Evolutionary conservation across 2,888 invertebrate genomes (phyloP).

Genomic region (Pyrrhosoma nymphula): DNA sequence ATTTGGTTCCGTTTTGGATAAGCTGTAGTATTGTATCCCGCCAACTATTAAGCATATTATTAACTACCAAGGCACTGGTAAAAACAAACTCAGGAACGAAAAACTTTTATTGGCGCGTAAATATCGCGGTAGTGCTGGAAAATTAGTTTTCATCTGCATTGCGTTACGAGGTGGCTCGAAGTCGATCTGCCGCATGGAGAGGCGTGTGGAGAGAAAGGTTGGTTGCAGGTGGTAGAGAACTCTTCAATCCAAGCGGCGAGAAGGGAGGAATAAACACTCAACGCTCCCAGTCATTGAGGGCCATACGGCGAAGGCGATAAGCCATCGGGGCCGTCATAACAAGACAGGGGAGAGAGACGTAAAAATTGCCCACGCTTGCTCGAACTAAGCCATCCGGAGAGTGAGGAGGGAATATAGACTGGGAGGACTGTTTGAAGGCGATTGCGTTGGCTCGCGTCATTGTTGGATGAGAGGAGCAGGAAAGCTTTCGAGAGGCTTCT

Average conservation of each 20-base stretch:
- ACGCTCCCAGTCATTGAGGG: neutral
- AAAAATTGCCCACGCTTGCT: neutral
- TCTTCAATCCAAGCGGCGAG: neutral
- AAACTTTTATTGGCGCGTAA: too few species aligned
- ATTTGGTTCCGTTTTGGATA: too few species aligned
- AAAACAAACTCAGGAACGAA: too few species aligned
- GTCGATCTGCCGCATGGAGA: too few species aligned
- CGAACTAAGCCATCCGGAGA: neutral
- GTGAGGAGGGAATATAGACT: neutral
- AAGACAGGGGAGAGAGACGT: neutral
- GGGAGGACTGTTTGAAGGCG: neutral
- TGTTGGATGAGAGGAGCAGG: neutral
- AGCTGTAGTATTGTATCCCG: too few species aligned
- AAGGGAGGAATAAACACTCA: neutral
- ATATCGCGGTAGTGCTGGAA: too few species aligned
- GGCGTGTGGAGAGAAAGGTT: too few species aligned
- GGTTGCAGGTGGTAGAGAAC: too few species aligned
- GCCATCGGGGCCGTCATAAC: slow-evolving; percentile 12
- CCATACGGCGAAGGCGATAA: neutral
- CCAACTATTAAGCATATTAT: too few species aligned
- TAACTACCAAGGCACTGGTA: too few species aligned
- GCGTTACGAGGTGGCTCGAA: too few species aligned
- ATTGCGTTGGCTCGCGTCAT: neutral
- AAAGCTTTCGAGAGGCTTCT: neutral
- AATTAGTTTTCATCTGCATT: too few species aligned